Percentiles rank a stretch among this genome's conserved stretches.
Conservation (phyloP, 2,113 vertebrate species). For the Puffinus mauretanicus region DNA sequence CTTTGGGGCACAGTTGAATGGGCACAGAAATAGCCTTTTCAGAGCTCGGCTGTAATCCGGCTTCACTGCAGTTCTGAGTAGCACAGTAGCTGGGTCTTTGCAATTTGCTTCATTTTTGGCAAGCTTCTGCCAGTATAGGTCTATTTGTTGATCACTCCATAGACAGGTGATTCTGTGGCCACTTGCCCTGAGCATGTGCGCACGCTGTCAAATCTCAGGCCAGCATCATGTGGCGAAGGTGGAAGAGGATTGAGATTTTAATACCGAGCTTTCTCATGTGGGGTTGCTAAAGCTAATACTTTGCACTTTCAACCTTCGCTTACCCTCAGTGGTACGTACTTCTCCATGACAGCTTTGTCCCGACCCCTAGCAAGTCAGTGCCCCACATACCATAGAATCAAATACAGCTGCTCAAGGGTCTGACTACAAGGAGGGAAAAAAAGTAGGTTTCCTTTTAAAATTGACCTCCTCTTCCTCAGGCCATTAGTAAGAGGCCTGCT, state of each 20-base stretch:
- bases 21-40: background rate
- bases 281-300: background rate
- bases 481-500: background rate
- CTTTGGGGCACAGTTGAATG: background rate
- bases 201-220: background rate
- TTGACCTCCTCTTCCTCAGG: constrained; percentile 8
- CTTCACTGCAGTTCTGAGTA: background rate
- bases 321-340: background rate
- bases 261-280: accelerated
- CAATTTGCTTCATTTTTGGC: background rate
- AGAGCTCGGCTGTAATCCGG: background rate
- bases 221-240: background rate
- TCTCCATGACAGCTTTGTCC: background rate
- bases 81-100: background rate
- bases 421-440: background rate
- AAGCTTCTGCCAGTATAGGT: background rate
- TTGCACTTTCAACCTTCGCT: background rate
- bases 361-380: background rate
- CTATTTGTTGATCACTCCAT: background rate
- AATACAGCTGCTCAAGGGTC: constrained; percentile 1
- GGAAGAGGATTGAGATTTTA: background rate
- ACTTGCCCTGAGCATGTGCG: background rate
- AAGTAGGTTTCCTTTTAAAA: constrained; percentile 19
- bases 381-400: background rate
- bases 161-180: background rate